Evolutionary conservation across 2,797 vertebrate genomes (phyloP), one percentile per base, ranked within the genome.

Genomic region (Alca torda): DNA sequence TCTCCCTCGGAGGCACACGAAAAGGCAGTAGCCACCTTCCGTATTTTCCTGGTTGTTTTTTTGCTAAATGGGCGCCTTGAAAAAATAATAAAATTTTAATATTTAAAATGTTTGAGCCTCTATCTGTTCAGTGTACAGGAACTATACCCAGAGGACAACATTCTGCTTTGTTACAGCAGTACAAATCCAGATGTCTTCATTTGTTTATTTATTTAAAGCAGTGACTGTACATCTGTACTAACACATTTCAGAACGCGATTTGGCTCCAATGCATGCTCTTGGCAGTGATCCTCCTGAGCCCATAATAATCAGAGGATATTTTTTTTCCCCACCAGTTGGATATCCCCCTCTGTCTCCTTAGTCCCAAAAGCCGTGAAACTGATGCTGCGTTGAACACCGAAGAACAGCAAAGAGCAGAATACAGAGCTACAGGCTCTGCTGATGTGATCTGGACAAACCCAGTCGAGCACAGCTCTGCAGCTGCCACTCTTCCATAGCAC

Each of bases 391-490:
- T 24, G 10, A 65, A 19, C 21, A 21, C 13, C 16, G 19, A 45
- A 45, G 45, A 19, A 45, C 46, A 48, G 54, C 33, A 18, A 53
- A 35, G 33, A 28, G n/a, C 59, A 51, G n/a, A 48, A 26, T 0
- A 3, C 26, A 56, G 50, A 57, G 45, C 25, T 25, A 7, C 26
- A 3, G 10, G 25, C n/a, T 50, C 25, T 19, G 11, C 37, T 35
- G 31, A 20, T 18, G 10, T 0, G 21, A 68, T 11, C 15, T 16
- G 9, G 67, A 41, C 15, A 14, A 48, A 43, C 13, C 13, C 43
- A 21, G 2, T 4, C 0, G 0, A 51, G 50, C 35, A 45, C 28
- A 6, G 46, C 33, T 41, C 68, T 15, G 48, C n/a, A 65, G 15
- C 63, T 37, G 26, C 24, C 48, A 31, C 46, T 48, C 31, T 35